Base-by-base conservation (phyloP, 2,113 vertebrate genomes). In the Lethenteron camtschaticum region DNA sequence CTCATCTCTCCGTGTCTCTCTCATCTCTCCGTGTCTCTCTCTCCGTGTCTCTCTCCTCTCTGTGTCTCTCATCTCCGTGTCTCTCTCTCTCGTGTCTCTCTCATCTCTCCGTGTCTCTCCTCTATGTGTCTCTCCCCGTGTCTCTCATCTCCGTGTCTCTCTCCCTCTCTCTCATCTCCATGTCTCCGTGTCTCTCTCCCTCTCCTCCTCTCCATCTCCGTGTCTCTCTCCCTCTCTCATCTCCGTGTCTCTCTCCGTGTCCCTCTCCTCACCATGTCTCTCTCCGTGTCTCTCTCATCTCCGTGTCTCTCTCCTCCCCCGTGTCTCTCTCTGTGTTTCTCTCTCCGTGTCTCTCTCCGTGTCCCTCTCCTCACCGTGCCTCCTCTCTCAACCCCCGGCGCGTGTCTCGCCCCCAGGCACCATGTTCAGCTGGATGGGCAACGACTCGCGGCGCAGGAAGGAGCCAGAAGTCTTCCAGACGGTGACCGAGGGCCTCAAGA, bases 391-490 rank as follows among this genome's bases (percentile, higher is more conserved):
- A 57, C 68, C 71, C 71, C 70, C 70, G 63, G 70, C 70, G 71
- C 71, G 60, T 69, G 60, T 72, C 71, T 16, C 72, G 69, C 70
- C 70, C 75, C 81, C 82, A 83, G 79, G 9, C 13, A 75, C 14
- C 14, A 94, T 95, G 89, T 94, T 90, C 76, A 88, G 85, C 75
- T 88, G 89, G 89, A 79, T 88, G 72, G 79, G 83, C 58, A 86
- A 84, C 56, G 77, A 84, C 0, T 81, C 81, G 70, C 85, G 83
- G 55, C 81, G 84, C 74, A 76, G 74, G 72, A 66, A 85, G 84
- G 76, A 80, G 9, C 87, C 87, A 0, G 90, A 89, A 78, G 86
- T 86, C 74, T 84, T 87, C 72, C 84, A 79, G 68, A 89, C 89
- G 0, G 89, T 95, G 66, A 89, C 86, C 1, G 85, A 89, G 13